Conservation (phyloP, 2,888 invertebrate species). For the Patella caerulea region DNA sequence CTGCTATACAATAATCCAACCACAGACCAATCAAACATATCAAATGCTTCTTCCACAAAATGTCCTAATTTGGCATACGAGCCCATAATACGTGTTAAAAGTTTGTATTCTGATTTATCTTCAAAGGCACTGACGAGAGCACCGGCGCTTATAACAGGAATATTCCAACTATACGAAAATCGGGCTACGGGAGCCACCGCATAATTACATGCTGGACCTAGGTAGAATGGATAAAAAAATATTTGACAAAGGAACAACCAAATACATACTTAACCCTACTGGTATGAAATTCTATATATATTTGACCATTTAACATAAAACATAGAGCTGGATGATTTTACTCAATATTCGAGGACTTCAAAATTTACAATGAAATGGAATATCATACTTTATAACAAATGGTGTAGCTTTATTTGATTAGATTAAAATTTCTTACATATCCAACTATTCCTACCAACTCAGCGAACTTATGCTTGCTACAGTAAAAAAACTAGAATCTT, state of each 20-base stretch:
- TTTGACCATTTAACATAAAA: too few relatives aligned
- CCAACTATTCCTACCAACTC: too few relatives aligned
- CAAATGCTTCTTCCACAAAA: slow-evolving; percentile 46
- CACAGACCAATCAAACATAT: slow-evolving; percentile 56
- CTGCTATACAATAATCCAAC: slow-evolving; percentile 58
- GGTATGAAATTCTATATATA: too few relatives aligned
- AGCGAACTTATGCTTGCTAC: too few relatives aligned
- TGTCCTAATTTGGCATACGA: slow-evolving; percentile 58
- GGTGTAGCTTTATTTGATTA: too few relatives aligned
- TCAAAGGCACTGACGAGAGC: slow-evolving; percentile 58
- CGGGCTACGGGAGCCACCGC: slow-evolving; percentile 90
- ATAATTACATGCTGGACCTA: slow-evolving; percentile 71
- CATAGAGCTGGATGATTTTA: too few relatives aligned
- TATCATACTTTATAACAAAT: too few relatives aligned
- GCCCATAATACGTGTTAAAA: slow-evolving; percentile 76
- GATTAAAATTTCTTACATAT: too few relatives aligned
- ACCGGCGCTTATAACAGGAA: slow-evolving; percentile 83
- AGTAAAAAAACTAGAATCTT: background rate
- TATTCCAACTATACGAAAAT: slow-evolving; percentile 86
- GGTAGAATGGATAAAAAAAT: background rate
- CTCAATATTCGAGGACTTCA: too few relatives aligned
- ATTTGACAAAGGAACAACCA: too few relatives aligned
- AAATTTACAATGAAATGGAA: too few relatives aligned
- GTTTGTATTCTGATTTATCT: slow-evolving; percentile 76
- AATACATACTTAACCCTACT: too few relatives aligned